Conservation (phyloP, 2,797 vertebrate species). For the Carapus acus region DNA sequence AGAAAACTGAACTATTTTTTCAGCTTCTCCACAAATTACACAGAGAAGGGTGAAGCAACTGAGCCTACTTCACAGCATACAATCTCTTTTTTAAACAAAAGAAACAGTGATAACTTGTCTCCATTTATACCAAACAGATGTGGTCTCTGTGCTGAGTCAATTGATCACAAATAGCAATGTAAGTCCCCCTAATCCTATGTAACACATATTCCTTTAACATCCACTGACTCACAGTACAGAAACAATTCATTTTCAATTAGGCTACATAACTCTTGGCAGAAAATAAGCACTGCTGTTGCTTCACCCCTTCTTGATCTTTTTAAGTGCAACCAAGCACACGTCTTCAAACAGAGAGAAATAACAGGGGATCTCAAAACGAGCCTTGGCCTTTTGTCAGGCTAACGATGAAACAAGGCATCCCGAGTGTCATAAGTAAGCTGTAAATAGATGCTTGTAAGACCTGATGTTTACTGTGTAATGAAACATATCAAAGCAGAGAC, state of each 20-base stretch:
- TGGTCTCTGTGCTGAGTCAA: conserved; percentile 65
- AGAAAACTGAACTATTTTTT: conserved; percentile 48
- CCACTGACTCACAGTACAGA: conserved; percentile 69
- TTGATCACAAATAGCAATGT: conserved; percentile 61
- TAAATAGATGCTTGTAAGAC: conserved; percentile 63
- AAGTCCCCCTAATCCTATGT: conserved; percentile 63
- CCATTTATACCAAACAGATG: conserved; percentile 38
- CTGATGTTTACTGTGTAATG: conserved; percentile 59
- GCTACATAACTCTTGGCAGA: conserved; percentile 69
- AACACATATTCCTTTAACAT: conserved; percentile 71
- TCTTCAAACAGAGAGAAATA: conserved; percentile 59
- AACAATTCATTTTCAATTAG: conserved; percentile 51
- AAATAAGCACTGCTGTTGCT: conserved; percentile 63
- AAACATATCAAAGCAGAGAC: conserved; percentile 47
- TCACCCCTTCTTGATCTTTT: conserved; percentile 44
- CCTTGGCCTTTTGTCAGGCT: conserved; percentile 46
- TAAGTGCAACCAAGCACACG: conserved; percentile 64
- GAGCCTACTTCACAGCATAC: conserved; percentile 62
- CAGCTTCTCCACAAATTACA: conserved; percentile 43
- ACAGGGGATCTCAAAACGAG: conserved; percentile 48
- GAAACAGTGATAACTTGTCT: conserved; percentile 61
- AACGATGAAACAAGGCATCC: conserved; percentile 50
- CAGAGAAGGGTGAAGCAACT: conserved; percentile 59
- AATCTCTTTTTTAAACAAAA: conserved; percentile 72
- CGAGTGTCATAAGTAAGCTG: conserved; percentile 56